A percentile compares a stretch with the other conserved stretches of the same genome.
Conservation (phyloP, 2,113 vertebrate species). For the Anhinga anhinga region DNA sequence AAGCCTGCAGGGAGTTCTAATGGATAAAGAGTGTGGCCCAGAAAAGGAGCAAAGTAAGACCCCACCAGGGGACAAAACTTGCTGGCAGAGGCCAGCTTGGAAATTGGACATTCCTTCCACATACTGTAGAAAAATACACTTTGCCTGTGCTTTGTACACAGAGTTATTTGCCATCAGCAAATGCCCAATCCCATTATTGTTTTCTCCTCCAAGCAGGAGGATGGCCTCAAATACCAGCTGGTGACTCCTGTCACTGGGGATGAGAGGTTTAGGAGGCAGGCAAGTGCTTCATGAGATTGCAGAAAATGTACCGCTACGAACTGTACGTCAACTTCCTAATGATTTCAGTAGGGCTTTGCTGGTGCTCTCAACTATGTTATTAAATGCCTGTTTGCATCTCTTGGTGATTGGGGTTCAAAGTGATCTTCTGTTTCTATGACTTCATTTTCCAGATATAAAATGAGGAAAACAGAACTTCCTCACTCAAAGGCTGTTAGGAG, state of each 20-base stretch:
- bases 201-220: not conserved
- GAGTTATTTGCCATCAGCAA: not conserved
- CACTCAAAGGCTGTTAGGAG: not conserved
- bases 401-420: not conserved
- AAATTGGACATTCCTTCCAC: not conserved
- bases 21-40: not conserved
- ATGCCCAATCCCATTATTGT: not conserved
- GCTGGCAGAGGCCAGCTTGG: not conserved
- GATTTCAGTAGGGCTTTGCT: not conserved
- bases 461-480: not conserved
- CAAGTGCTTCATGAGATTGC: not conserved
- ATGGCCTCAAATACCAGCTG: not conserved
- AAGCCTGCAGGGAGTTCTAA: not conserved
- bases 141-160: not conserved
- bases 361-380: not conserved
- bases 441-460: not conserved
- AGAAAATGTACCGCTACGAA: not conserved
- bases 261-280: not conserved
- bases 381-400: not conserved
- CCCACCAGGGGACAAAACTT: not conserved
- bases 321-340: not conserved
- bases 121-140: not conserved
- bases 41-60: not conserved
- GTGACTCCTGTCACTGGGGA: not conserved
- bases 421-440: not conserved